Percentiles rank a stretch among this genome's conserved stretches.
These are phyloP conservation scores for Toxonevra muliebris DNA, from an alignment of 2,888 invertebrate genomes.

Conservation along the genomic window DNA sequence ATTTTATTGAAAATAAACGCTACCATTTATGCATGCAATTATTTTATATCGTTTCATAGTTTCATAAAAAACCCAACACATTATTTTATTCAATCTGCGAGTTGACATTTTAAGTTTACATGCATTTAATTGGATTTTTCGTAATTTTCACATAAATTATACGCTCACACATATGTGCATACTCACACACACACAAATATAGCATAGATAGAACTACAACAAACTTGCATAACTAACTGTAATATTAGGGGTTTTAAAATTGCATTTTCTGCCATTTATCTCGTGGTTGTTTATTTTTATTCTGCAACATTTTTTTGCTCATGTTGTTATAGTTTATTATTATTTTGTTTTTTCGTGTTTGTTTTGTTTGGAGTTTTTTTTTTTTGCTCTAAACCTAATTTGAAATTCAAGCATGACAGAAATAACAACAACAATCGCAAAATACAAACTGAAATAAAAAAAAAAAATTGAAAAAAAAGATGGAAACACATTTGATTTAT, in stretches of 20 bases:
- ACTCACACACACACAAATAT: background rate
- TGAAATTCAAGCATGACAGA: constrained; percentile 1
- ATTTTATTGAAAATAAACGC: no score
- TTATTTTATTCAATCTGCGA: background rate
- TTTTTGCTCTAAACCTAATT: constrained; percentile 1
- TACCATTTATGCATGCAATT: no score
- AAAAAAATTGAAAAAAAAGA: background rate
- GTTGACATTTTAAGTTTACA: constrained; percentile 27
- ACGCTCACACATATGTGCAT: background rate
- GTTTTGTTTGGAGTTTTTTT: background rate
- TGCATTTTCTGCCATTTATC: background rate
- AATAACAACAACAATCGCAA: background rate
- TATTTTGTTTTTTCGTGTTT: background rate
- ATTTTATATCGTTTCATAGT: no score
- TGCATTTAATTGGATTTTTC: constrained; percentile 29
- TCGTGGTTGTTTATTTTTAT: background rate
- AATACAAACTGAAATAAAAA: background rate
- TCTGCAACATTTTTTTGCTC: background rate
- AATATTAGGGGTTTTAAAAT: background rate
- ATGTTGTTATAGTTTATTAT: background rate
- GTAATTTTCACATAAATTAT: constrained; percentile 12
- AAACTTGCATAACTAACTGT: background rate
- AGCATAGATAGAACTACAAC: background rate
- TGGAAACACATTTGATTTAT: background rate
- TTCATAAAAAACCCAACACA: no score